phyloP scores from a whole-genome alignment of 2,797 vertebrate species.

The Malurus splendens region DNA sequence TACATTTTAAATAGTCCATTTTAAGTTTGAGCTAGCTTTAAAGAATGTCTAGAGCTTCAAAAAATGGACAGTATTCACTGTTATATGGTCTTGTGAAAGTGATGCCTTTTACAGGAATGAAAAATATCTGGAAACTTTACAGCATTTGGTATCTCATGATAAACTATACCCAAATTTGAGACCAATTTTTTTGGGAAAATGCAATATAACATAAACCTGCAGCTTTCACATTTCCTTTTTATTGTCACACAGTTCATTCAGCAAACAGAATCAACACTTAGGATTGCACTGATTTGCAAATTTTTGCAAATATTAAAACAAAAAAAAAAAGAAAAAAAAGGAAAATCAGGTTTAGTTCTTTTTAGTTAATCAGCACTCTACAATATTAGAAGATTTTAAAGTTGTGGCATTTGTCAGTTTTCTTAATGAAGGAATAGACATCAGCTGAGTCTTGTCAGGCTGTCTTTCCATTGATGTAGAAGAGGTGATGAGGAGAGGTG shows the following conservation, averaged over 20 bases:
- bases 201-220: neutral
- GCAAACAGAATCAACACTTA: neutral
- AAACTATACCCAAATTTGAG: neutral
- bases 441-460: neutral
- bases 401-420: neutral
- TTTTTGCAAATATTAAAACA: neutral
- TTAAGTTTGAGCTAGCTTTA: conserved; percentile 7
- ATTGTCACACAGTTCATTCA: neutral
- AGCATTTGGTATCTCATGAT: neutral
- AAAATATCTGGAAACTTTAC: neutral
- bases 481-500: neutral
- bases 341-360: neutral
- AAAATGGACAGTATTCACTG: neutral
- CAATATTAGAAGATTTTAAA: neutral
- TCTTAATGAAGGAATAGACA: neutral
- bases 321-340: neutral
- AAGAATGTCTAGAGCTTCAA: neutral
- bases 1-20: neutral
- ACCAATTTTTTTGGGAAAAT: neutral
- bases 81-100: neutral
- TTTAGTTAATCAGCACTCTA: neutral
- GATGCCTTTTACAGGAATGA: neutral
- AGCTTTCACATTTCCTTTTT: neutral
- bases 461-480: neutral
- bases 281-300: neutral